Conservation (phyloP, 2,113 vertebrate species). For the Lipophrys pholis region DNA sequence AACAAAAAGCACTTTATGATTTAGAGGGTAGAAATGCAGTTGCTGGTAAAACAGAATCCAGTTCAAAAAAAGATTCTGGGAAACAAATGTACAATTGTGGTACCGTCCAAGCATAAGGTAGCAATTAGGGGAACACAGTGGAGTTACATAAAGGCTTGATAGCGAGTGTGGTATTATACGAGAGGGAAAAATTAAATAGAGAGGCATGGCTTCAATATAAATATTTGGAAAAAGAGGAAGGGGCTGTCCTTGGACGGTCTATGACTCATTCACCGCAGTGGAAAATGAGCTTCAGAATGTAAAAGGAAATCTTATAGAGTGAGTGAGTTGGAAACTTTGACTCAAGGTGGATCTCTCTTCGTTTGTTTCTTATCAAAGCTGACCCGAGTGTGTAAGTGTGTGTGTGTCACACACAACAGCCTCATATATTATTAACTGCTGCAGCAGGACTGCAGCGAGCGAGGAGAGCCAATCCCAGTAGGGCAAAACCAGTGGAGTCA, state of each 20-base stretch:
- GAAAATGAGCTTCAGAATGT: constrained; percentile 38
- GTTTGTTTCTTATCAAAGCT: constrained; percentile 42
- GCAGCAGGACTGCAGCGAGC: constrained; percentile 52
- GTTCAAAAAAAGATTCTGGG: constrained; percentile 35
- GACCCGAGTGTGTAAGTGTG: constrained; percentile 23
- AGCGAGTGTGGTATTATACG: constrained; percentile 5
- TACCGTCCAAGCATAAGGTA: constrained; percentile 63
- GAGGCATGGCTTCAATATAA: constrained; percentile 35
- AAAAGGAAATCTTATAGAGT: constrained; percentile 1
- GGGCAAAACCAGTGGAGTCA: constrained; percentile 18
- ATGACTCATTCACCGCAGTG: constrained; percentile 32
- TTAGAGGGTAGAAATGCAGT: constrained; percentile 16
- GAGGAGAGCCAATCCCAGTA: neutral
- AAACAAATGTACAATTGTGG: constrained; percentile 11
- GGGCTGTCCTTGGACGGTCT: neutral
- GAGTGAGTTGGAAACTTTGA: constrained; percentile 58
- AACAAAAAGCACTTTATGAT: neutral
- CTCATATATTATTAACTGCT: constrained; percentile 80
- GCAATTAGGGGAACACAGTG: constrained; percentile 48
- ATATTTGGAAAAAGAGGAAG: constrained; percentile 39
- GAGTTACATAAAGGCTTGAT: constrained; percentile 65
- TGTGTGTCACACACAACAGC: constrained; percentile 34
- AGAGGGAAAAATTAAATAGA: constrained; percentile 36
- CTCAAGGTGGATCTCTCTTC: neutral
- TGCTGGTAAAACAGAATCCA: constrained; percentile 38